Evolutionary conservation across 2,888 invertebrate genomes (phyloP), one percentile per base, ranked within the genome.

Genomic region (Lithophane leautieri): DNA sequence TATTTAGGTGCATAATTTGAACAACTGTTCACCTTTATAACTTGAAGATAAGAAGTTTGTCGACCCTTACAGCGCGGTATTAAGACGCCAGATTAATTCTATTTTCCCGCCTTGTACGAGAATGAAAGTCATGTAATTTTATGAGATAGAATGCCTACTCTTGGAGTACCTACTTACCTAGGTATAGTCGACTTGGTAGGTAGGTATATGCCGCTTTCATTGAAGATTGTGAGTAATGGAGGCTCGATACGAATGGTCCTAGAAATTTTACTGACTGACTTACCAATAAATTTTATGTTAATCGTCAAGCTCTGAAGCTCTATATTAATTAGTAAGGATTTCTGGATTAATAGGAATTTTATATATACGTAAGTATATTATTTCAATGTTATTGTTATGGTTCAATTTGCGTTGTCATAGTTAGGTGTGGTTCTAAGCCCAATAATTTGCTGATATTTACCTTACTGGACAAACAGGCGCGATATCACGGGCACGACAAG

Each of bases 101-200:
- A 52, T 52, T 12, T 19, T 34, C 7, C 16, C 40, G 22, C 44
- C 34, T 67, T 67, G 12, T 62, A 47, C 7, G 52, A 52, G 14
- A 68, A 58, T 81, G 74, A 78, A 74, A 67, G 67, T 78, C 75
- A 75, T 81, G 56, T 58, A 52, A 68, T 81, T 79, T 79, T 68
- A 68, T 79, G 52, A 74, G 25, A 72, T 56, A 42, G 54, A 44
- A 47, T 52, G 28, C 11, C 25, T 25, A 44, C 34, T 40, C 11
- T 44, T 44, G 65, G 9, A 28, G n/a, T 58, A 42, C 25, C 34
- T 50, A 16, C 3, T 6, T 34, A 52, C 7, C 7, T 34, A 16
- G 65, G 22, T 50, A 60, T 60, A 60, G 28, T 60, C 7, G 8
- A 42, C 11, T 44, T 47, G 44, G 28, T 22, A 22, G n/a, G 8